Evolutionary conservation across 2,888 invertebrate species (phyloP).

Genomic region (Tetragonula carbonaria): DNA sequence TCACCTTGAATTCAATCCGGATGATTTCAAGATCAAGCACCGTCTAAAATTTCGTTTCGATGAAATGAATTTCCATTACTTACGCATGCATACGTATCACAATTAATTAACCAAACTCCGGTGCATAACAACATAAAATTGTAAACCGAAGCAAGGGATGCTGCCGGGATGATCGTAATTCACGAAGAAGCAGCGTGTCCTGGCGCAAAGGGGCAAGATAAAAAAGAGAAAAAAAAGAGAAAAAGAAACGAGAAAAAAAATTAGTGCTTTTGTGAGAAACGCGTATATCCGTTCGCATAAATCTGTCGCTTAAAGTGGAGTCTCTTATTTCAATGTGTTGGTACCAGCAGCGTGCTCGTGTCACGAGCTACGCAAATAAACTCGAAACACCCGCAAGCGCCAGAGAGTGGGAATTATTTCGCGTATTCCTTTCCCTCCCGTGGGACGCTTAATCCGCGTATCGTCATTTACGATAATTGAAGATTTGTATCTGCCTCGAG

Average conservation of each 20-base stretch:
- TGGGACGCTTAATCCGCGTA: slow-evolving; percentile 46
- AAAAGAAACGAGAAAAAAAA: not conserved
- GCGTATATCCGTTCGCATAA: slow-evolving; percentile 61
- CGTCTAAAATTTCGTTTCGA: not conserved
- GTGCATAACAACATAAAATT: slow-evolving; percentile 31
- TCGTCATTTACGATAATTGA: slow-evolving; percentile 55
- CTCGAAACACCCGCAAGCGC: slow-evolving; percentile 21
- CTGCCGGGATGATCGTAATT: slow-evolving; percentile 38
- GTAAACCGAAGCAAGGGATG: slow-evolving; percentile 35
- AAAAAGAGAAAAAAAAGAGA: not conserved
- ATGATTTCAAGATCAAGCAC: not conserved
- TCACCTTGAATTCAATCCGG: too few species aligned
- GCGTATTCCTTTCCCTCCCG: slow-evolving; percentile 22
- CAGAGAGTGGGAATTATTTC: slow-evolving; percentile 38
- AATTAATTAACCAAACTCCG: not conserved
- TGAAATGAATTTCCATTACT: not conserved
- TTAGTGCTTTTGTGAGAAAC: slow-evolving; percentile 55
- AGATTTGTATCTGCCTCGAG: slow-evolving; percentile 38
- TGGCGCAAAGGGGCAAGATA: slow-evolving; percentile 19
- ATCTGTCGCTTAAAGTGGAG: slow-evolving; percentile 62
- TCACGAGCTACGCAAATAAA: slow-evolving; percentile 54
- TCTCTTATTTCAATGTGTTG: slow-evolving; percentile 58
- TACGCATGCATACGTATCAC: not conserved
- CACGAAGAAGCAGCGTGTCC: slow-evolving; percentile 42
- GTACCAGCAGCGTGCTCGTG: slow-evolving; percentile 32